Conservation (phyloP, 2,888 invertebrate genomes). For the Hoplodrina ambigua region DNA sequence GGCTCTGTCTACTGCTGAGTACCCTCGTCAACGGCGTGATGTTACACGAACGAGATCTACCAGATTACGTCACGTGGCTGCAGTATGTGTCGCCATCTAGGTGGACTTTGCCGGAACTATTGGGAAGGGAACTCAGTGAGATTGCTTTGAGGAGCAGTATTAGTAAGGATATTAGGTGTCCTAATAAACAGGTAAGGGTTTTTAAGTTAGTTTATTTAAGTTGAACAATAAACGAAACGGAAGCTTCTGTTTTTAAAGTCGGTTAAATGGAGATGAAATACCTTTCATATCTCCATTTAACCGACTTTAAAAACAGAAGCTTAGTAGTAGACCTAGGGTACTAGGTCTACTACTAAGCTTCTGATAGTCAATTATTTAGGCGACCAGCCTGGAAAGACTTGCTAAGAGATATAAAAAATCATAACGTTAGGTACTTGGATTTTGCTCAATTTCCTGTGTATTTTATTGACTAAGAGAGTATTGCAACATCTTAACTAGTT, state of each 20-base stretch:
- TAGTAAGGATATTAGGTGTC: slow-evolving; percentile 89
- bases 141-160: slow-evolving; percentile 91
- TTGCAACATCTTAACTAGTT: background rate
- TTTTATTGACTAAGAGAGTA: too few species aligned
- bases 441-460: too few species aligned
- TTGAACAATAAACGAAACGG: background rate
- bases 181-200: slow-evolving; percentile 92
- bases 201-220: background rate
- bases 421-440: too few species aligned
- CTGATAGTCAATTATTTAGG: too few species aligned
- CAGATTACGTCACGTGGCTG: slow-evolving; percentile 92
- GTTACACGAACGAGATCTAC: slow-evolving; percentile 92
- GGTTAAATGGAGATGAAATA: too few species aligned
- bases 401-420: too few species aligned
- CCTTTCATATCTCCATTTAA: too few species aligned
- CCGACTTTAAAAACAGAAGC: too few species aligned
- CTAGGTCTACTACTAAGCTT: too few species aligned
- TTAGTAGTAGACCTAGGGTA: too few species aligned
- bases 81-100: slow-evolving; percentile 93
- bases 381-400: too few species aligned
- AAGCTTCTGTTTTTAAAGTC: background rate
- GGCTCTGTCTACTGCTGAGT: slow-evolving; percentile 91
- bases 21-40: slow-evolving; percentile 93
- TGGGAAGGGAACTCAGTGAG: slow-evolving; percentile 92
- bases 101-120: slow-evolving; percentile 93